Base-by-base conservation (phyloP, 2,797 vertebrate species). In the Bovichtus variegatus region DNA sequence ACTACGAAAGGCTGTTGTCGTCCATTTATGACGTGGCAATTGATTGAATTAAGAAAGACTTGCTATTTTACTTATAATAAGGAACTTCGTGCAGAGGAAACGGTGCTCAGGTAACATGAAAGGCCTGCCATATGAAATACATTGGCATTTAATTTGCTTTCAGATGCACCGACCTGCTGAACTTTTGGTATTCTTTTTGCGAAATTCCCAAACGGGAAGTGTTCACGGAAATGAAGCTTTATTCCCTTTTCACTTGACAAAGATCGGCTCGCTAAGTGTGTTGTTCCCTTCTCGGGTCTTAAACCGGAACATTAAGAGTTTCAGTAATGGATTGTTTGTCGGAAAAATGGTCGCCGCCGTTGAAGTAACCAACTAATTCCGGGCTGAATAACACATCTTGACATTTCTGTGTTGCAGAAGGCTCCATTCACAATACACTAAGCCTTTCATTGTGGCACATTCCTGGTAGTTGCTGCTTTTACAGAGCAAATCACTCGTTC, bases 361-460 rank as follows among this genome's bases (percentile, higher is more conserved):
- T 11, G 1, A n/a, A 44, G 53, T 34, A 49, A 15, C 63, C 51
- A 29, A 11, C 53, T 41, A 71, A 80, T 46, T 60, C 68, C 44
- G 31, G 36, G 31, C 70, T 74, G 55, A 79, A 64, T 25, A 53
- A 64, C 41, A 59, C 61, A 74, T 74, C 55, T 77, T 76, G 78
- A 86, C 78, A 83, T 83, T 86, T 86, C 29, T 46, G 29, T 16
- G 34, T 41, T 11, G 79, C 76, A 55, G 70, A 65, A 41, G 65
- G 60, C 76, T 83, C 51, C 65, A 72, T 78, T 65, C 59, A 54
- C 57, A 27, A 47, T 71, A 58, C 80, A 82, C 82, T 80, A 80
- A 54, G 78, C 57, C 60, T 69, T 38, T 71, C 74, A 57, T 83
- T 82, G 78, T 19, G 40, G 38, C 46, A 74, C 76, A 73, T 29